Conservation (phyloP, 2,113 vertebrate genomes). For the Agapornis roseicollis region DNA sequence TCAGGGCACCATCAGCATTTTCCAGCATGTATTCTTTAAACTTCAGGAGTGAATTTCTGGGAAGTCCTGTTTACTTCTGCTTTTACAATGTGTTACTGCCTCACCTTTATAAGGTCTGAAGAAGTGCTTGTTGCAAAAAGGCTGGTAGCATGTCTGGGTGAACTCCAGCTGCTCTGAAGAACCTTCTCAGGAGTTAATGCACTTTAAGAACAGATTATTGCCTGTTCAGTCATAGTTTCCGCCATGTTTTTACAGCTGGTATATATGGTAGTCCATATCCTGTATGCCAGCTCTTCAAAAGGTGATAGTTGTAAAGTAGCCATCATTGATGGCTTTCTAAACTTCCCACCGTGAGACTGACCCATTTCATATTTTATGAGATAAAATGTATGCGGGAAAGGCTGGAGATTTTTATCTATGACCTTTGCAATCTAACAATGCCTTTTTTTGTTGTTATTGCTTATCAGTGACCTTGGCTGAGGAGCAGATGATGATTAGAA, state of each 20-base stretch:
- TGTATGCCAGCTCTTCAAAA: neutral
- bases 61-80: neutral
- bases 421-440: neutral
- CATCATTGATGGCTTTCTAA: neutral
- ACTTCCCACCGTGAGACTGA: neutral
- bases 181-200: neutral
- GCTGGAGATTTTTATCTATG: neutral
- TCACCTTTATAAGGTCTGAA: neutral
- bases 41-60: neutral
- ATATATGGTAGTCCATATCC: neutral
- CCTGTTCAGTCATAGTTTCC: neutral
- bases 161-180: neutral
- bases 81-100: neutral
- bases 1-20: neutral
- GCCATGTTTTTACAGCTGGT: neutral
- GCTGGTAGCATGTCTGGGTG: neutral
- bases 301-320: neutral
- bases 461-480: conserved; percentile 10
- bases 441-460: conserved; percentile 32
- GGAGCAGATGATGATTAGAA: conserved; percentile 30
- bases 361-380: neutral
- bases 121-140: neutral
- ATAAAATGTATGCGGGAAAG: neutral
- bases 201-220: neutral
- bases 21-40: neutral